Base-by-base conservation (phyloP, 1,140 invertebrate species). In the Acromyrmex heyeri region DNA sequence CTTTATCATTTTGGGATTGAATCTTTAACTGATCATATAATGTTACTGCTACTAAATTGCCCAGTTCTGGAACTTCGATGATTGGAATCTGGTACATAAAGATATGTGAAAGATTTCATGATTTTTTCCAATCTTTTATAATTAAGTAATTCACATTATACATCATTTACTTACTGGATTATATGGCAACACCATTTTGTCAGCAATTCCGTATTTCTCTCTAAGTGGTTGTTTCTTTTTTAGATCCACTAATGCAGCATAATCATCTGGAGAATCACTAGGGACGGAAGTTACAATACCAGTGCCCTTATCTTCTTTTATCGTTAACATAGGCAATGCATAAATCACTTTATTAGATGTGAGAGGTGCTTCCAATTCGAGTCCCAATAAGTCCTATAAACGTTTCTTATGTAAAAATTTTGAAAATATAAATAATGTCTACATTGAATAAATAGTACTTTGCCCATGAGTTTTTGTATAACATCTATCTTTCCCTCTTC, bases 261-360 rank as follows among this genome's bases (percentile, higher is more conserved):
- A 99, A 95, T 99, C 99, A 96, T 99, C 99, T 2, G 99, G 99
- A 3, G 99, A 98, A 96, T 99, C 99, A 2, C 99, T 99, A 0
- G 99, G 99, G 4, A 99, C 99, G 92, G 98, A 99, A 0, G 99
- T 99, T 0, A 99, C 99, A 83, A 99, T 96, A 21, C 99, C 99
- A 10, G 99, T 99, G 21, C 99, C 98, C 96, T 99, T 99, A 91
- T 99, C 98, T 93, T 99, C 98, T 95, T 99, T 99, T 87, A 99
- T 99, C 7, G 98, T 99, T 44, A 99, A 94, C 99, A 99, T 99
- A 16, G 99, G 99, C 21, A 99, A 96, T 1, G 98, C 97, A 93
- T 99, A 99, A 76, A 99, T 98, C 62, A 96, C 96, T 62, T 98
- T 96, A 93, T 99, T 97, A 12, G 93, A 95, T 0, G 98, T 98